Evolutionary conservation across 2,797 vertebrate species (phyloP), one percentile per base, ranked within the genome.

Genomic region (Naso thynnoides): DNA sequence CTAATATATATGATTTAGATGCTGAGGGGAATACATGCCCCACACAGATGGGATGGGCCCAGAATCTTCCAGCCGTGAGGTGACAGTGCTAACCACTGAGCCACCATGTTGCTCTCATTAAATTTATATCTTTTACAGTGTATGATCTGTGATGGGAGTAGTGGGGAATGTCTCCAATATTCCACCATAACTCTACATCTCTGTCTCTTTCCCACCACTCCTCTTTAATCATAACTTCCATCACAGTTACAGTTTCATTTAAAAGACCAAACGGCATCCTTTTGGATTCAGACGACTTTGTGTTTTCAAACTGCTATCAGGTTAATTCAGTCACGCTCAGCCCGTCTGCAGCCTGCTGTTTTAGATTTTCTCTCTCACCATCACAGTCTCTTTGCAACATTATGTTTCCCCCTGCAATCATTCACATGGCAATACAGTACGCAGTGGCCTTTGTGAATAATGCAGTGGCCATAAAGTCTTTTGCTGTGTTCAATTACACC

Each of bases 391-490:
- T 64, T 6, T 72, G 71, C 68, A 65, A 67, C 81, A 39, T 65
- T 76, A 49, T 53, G 33, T 67, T 55, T 79, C 56, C 69, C n/a
- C 71, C 79, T 9, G 55, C 76, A 81, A 76, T 74, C 50, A 29
- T 73, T 77, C 58, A 66, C 49, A 72, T 39, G 61, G 70, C 10
- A 14, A 63, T 80, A 62, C 72, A 68, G 58, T 63, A 44, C 39
- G 60, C 73, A 45, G 45, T 70, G 80, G 78, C 78, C 79, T 85
- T 82, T 88, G 76, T 88, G 81, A 90, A 88, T 88, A 88, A 87
- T 88, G 76, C 81, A 84, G 82, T 38, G 79, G 73, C 72, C 79
- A 78, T 90, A 86, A 90, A 91, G 81, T 59, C 68, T 3, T 49
- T 80, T 71, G 66, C 73, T 76, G 42, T 73, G 82, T 86, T 90